Evolutionary conservation across 2,888 invertebrate genomes (phyloP).

Genomic region (Scaptomyza cyrtandrae): DNA sequence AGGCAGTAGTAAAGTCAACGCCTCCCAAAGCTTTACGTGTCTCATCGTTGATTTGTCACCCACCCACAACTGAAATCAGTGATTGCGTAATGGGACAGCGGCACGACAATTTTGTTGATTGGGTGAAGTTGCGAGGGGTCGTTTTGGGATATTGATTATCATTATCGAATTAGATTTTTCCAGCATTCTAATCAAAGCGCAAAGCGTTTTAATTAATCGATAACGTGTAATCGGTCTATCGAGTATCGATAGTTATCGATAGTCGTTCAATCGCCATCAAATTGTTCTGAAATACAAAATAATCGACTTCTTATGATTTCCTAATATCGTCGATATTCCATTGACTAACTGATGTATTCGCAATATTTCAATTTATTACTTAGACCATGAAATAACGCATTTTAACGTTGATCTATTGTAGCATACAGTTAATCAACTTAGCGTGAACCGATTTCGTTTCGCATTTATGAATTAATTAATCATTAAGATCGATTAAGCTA

Average conservation of each 20-base stretch:
- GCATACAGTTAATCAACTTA: conserved; percentile 18
- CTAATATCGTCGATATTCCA: neutral
- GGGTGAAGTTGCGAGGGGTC: neutral
- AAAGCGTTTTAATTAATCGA: neutral
- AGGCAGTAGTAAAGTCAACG: neutral
- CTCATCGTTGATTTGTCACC: neutral
- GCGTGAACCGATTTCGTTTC: conserved; percentile 37
- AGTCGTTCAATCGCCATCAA: neutral
- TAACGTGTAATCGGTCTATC: neutral
- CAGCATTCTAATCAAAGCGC: neutral
- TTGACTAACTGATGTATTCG: neutral
- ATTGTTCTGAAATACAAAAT: no score
- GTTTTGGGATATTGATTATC: conserved; percentile 3
- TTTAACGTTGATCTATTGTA: conserved; percentile 13
- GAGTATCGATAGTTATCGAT: neutral
- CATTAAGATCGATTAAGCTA: conserved; percentile 21
- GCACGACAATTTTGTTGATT: conserved; percentile 24
- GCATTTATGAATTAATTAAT: conserved; percentile 41
- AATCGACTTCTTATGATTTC: neutral
- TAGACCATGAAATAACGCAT: neutral
- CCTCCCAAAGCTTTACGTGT: neutral
- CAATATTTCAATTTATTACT: neutral
- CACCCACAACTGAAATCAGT: conserved; percentile 1
- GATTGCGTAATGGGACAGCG: conserved; percentile 15
- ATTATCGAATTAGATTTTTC: conserved; percentile 40